phyloP scores from a whole-genome alignment of 2,888 invertebrate species.

The Odontocerum albicorne region DNA sequence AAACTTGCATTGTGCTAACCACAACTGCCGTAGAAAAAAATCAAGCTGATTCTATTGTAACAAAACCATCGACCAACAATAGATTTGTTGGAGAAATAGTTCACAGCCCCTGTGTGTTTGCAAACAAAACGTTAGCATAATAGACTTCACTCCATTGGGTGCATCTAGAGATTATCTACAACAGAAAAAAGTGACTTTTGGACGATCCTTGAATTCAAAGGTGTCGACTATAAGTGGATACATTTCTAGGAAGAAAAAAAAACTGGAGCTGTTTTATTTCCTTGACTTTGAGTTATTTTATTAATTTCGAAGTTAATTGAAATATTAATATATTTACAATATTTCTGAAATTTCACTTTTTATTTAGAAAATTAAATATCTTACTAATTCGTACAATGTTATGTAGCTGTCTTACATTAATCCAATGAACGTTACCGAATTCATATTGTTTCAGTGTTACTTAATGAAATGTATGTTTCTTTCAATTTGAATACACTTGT shows the following conservation, averaged over 20 bases:
- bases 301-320: too few species aligned
- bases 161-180: conserved; percentile 26
- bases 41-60: conserved; percentile 10
- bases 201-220: neutral
- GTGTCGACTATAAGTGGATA: neutral
- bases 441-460: too few species aligned
- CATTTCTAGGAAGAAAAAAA: neutral
- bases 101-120: conserved; percentile 35
- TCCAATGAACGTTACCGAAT: too few species aligned
- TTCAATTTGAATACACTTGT: too few species aligned
- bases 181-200: conserved; percentile 16
- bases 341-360: too few species aligned
- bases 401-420: too few species aligned
- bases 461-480: too few species aligned
- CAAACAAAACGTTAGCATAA: conserved; percentile 31
- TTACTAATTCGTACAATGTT: too few species aligned
- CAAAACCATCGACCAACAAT: conserved; percentile 21
- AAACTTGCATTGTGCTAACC: conserved; percentile 21
- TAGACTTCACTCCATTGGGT: conserved; percentile 33
- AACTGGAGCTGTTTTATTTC: too few species aligned
- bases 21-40: conserved; percentile 31
- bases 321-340: too few species aligned
- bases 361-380: too few species aligned
- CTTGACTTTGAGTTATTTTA: too few species aligned
- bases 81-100: conserved; percentile 29